Base-by-base conservation (phyloP, 2,113 vertebrate genomes). In the Engystomops pustulosus region DNA sequence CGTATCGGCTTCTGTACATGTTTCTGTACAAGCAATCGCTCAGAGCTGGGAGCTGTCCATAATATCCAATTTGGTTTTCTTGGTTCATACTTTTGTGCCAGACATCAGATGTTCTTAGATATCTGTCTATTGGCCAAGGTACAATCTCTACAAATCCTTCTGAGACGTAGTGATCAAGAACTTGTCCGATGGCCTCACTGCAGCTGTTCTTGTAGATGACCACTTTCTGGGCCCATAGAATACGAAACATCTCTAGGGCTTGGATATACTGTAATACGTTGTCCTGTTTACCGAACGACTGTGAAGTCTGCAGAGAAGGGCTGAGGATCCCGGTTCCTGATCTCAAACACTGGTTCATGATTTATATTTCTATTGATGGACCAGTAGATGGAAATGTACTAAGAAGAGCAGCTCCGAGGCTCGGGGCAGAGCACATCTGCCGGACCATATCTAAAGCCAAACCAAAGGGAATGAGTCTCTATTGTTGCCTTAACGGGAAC, bases 71-170 rank as follows among this genome's bases (percentile, higher is more conserved):
- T 62, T 62, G 58, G 58, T 5, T 62, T 30, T 14, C 12, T 14
- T 0, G 25, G 58, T 62, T 30, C 58, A 62, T 62, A 62, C 12
- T 62, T 62, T 27, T 23, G 25, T 30, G 25, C 58, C 58, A 62
- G 25, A 12, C 23, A 30, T 30, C 25, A 30, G 58, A 62, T 30
- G 58, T 62, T 30, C 23, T 62, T 30, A 62, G 30, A 62, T 30
- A 62, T 62, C 15, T 27, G 58, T 62, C 58, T 62, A 62, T 62
- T 62, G 58, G 58, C 58, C 58, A 62, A 62, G 58, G 25, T 14
- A 62, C 25, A 62, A 62, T 62, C 12, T 62, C 58, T 30, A 62
- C 11, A 62, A 62, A 1, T 15, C 58, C 58, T 62, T 27, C 12
- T 14, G 58, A 62, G 11, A 62, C 58, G 15, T 62, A 62, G 23